A percentile compares a stretch with the other conserved stretches of the same genome.
Conservation (phyloP, 2,113 vertebrate species). For the Tyrannus savana region DNA sequence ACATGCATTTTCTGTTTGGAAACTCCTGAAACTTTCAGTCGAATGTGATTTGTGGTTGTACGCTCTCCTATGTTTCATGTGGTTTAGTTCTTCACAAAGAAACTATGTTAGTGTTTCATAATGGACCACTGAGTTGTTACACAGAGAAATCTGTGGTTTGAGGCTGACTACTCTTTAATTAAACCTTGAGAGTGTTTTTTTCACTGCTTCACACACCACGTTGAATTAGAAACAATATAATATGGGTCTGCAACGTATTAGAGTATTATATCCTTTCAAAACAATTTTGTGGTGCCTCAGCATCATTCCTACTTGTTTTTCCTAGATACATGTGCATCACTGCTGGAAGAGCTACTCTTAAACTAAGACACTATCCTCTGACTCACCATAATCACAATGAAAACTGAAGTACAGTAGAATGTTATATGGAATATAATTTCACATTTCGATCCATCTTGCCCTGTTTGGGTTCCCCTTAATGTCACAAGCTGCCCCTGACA, state of each 20-base stretch:
- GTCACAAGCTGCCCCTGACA: not conserved
- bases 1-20: not conserved
- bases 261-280: not conserved
- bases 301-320: not conserved
- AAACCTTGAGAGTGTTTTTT: not conserved
- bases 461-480: not conserved
- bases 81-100: not conserved
- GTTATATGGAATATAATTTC: not conserved
- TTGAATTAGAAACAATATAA: not conserved
- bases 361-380: not conserved
- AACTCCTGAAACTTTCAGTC: not conserved
- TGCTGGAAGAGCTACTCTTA: not conserved
- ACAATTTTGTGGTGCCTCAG: not conserved
- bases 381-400: not conserved
- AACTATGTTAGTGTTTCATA: not conserved
- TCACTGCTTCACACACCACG: not conserved
- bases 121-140: not conserved
- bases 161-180: not conserved
- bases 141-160: not conserved
- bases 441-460: not conserved
- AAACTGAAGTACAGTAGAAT: not conserved
- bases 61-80: not conserved
- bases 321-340: rapidly evolving
- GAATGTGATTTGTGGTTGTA: not conserved
- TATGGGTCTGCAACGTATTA: not conserved